Conservation (phyloP, 1,140 invertebrate species). For the Agrypnia vestita region DNA sequence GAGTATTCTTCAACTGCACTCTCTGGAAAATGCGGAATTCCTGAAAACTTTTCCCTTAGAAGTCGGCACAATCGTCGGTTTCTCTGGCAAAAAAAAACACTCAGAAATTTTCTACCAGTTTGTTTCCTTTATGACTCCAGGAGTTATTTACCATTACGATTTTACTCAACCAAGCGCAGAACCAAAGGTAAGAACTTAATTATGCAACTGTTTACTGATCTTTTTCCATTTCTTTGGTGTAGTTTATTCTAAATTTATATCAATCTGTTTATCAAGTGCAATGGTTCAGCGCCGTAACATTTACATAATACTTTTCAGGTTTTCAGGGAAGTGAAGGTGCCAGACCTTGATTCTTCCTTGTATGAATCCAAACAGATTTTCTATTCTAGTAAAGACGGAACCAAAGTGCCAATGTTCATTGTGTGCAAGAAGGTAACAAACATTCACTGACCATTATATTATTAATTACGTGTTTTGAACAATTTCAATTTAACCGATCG, state of each 20-base stretch:
- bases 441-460: too few relatives aligned
- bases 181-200: slow-evolving; percentile 75
- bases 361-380: slow-evolving; percentile 95
- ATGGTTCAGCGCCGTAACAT: too few relatives aligned
- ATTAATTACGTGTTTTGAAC: too few relatives aligned
- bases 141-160: slow-evolving; percentile 91
- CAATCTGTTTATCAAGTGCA: too few relatives aligned
- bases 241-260: too few relatives aligned
- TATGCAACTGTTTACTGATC: too few relatives aligned
- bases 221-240: too few relatives aligned
- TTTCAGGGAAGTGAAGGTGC: slow-evolving; percentile 88
- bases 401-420: slow-evolving; percentile 98
- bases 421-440: slow-evolving; percentile 83
- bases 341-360: slow-evolving; percentile 85
- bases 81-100: slow-evolving; percentile 89
- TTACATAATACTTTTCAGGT: slow-evolving; percentile 73
- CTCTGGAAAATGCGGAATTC: slow-evolving; percentile 82
- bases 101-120: slow-evolving; percentile 96
- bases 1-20: slow-evolving; percentile 89
- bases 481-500: too few relatives aligned
- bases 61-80: slow-evolving; percentile 89
- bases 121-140: slow-evolving; percentile 94
- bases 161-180: slow-evolving; percentile 78
- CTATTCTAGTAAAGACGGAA: slow-evolving; percentile 95
- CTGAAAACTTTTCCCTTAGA: slow-evolving; percentile 85